Base-by-base conservation (phyloP, 2,888 invertebrate genomes). In the Malthinus seriepunctatus region DNA sequence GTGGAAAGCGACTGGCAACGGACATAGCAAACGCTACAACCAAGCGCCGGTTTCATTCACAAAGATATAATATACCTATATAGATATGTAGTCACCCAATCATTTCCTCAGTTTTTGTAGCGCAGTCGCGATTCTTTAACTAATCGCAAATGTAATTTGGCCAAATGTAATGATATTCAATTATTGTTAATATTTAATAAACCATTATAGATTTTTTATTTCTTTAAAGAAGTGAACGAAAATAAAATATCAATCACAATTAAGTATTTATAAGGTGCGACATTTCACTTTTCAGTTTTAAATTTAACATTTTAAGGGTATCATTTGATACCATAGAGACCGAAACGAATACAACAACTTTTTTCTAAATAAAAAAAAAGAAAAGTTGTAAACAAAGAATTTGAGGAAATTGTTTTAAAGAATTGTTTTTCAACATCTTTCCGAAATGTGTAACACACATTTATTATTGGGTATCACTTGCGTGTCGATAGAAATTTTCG, bases 1-100 rank as follows among this genome's bases (percentile, higher is more conserved):
- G 67, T 75, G 69, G 69, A 70, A 69, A 69, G 71, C 67, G 65
- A 73, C 68, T 71, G 66, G 69, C 65, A 66, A 70, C 60, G 63
- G 64, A 60, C 71, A 65, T 68, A 64, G 66, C 60, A 64, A 58
- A 63, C 51, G 57, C 35, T 45, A 48, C 64, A 59, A 67, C 67
- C 57, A 63, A 66, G 67, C 67, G 68, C 65, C 69, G 48, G 63
- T 62, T 66, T 63, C 63, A 64, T 64, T 66, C 64, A 65, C 48
- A 57, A 66, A 70, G 67, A 68, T 70, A 23, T 23, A 23, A 23
- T 23, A 70, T 67, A 72, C 69, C 69, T 67, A 67, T 69, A 67
- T 65, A 69, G 69, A 69, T 69, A 68, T 64, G 63, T 61, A 65
- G 69, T 66, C 66, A 64, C 52, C 72, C 72, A 72, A 71, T 67